Evolutionary conservation across 1,140 invertebrate species (phyloP).

Genomic region (Neodiprion virginianus): DNA sequence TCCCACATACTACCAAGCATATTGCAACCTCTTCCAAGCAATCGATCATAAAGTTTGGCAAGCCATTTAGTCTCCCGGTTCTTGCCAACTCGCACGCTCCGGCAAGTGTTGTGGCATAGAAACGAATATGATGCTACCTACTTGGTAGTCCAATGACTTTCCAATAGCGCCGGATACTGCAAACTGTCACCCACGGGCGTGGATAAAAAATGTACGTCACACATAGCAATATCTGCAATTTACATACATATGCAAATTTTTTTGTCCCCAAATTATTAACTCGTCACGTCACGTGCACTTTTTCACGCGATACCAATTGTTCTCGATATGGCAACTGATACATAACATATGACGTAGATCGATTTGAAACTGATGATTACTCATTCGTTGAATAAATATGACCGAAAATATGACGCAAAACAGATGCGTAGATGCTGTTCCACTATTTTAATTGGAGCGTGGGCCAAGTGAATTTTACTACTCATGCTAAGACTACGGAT

Average conservation of each 20-base stretch:
- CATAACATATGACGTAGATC: too few relatives aligned
- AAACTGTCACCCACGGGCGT: conserved; percentile 14
- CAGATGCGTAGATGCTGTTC: too few relatives aligned
- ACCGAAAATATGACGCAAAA: too few relatives aligned
- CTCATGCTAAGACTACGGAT: too few relatives aligned
- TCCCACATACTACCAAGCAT: neutral
- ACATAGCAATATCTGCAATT: neutral
- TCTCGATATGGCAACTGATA: too few relatives aligned
- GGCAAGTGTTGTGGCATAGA: conserved; percentile 12
- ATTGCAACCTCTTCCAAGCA: neutral
- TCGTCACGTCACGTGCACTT: conserved; percentile 47
- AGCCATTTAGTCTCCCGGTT: neutral
- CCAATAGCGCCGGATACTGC: conserved; percentile 44
- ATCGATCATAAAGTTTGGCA: conserved; percentile 33
- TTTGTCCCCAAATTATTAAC: conserved; percentile 34
- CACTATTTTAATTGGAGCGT: too few relatives aligned
- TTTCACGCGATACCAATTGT: conserved; percentile 40
- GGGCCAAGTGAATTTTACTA: too few relatives aligned
- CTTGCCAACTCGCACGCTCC: neutral
- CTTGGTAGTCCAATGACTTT: conserved; percentile 55
- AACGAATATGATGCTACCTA: conserved; percentile 46
- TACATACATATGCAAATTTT: conserved; percentile 53
- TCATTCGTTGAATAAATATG: too few relatives aligned
- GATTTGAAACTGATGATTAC: too few relatives aligned
- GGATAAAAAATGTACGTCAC: conserved; percentile 46